Evolutionary conservation across 2,888 invertebrate species (phyloP), one percentile per base, ranked within the genome.

Genomic region (Tachystola acroxantha): DNA sequence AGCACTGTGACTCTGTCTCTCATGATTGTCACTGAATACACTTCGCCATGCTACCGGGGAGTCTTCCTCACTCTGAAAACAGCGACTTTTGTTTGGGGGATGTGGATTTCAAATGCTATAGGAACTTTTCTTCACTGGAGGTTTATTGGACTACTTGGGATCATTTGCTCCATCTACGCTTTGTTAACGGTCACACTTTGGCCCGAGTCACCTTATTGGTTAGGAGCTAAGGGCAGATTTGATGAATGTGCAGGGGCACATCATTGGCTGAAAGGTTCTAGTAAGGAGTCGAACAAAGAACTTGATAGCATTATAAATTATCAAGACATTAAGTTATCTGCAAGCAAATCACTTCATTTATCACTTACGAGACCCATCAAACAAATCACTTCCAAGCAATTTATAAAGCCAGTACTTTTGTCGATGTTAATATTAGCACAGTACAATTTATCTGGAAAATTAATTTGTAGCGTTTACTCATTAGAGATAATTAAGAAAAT

Each of bases 141-240:
- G 20, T 41, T 46, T 13, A 47, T 56, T 13, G 40, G 42, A 7
- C 4, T 50, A 6, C 14, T 45, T 1, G 46, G 43, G 27, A 10
- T 45, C 1, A n/a, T 43, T n/a, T 49, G 45, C 26, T 34, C 44
- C 1, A 9, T 36, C 7, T 41, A 46, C 24, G 36, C 35, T 11
- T 26, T 49, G 5, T 26, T 49, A 6, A 29, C 44, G 7, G 40
- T 39, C 6, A 36, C 40, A 19, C 37, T 48, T 27, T 49, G 49
- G 42, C 52, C 52, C 1, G 58, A 58, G 28, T 56, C 56, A 7
- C 53, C 53, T 1, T 43, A 46, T n/a, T 52, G 52, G 54, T 20
- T 53, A 10, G 54, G 53, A 3, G 42, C 35, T n/a, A 42, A 41
- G 33, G 51, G 48, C 0, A 38, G 42, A 13, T 46, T 48, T 14